phyloP scores from a whole-genome alignment of 2,888 invertebrate species.

The Cerastoderma edule region DNA sequence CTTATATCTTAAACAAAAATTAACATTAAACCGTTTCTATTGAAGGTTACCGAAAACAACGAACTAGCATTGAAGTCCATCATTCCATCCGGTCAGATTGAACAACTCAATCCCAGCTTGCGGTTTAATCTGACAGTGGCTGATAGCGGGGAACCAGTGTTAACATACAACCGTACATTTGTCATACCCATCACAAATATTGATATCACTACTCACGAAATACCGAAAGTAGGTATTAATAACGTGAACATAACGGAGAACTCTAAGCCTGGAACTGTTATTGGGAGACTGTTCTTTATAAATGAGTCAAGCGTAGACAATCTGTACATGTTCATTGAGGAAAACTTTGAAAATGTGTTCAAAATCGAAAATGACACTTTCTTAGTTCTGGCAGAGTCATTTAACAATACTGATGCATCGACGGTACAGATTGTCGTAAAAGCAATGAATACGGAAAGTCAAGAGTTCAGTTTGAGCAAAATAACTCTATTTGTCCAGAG shows the following conservation, averaged over 20 bases:
- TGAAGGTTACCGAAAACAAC: constrained; percentile 26
- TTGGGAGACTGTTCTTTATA: constrained; percentile 59
- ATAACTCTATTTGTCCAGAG: constrained; percentile 50
- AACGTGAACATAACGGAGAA: constrained; percentile 53
- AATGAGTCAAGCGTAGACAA: constrained; percentile 45
- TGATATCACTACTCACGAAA: constrained; percentile 51
- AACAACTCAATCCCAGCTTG: constrained; percentile 54
- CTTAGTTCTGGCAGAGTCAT: constrained; percentile 52
- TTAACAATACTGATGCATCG: constrained; percentile 44
- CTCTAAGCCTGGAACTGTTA: constrained; percentile 45
- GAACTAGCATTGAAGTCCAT: constrained; percentile 44
- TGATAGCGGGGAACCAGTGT: constrained; percentile 64
- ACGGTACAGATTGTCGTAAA: constrained; percentile 57
- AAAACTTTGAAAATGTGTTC: constrained; percentile 59
- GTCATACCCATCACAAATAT: constrained; percentile 63
- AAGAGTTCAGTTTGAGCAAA: constrained; percentile 47
- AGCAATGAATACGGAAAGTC: constrained; percentile 59
- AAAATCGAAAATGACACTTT: constrained; percentile 56
- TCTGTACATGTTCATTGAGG: constrained; percentile 54
- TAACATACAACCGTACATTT: constrained; percentile 56
- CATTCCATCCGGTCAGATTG: constrained; percentile 51
- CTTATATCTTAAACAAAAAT: too few relatives aligned
- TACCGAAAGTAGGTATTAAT: constrained; percentile 60
- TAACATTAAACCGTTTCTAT: too few relatives aligned
- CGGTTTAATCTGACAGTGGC: constrained; percentile 58